Base-by-base conservation (phyloP, 1,140 invertebrate genomes). In the Lepidostoma basale region DNA sequence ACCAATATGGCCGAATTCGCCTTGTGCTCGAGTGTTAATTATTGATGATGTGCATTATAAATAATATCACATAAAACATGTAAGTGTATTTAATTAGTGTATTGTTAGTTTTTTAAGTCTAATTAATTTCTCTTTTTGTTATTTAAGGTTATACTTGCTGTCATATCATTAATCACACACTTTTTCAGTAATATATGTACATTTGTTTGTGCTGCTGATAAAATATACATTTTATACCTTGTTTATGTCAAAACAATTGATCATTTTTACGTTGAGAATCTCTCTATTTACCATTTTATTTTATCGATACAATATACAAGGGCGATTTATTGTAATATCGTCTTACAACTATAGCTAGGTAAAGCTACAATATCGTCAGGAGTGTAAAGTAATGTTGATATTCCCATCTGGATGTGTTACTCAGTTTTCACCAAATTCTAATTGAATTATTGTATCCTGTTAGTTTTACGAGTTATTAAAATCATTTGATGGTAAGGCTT, bases 1-100 rank as follows among this genome's bases (percentile, higher is more conserved):
- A 45, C 42, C 42, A 45, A 45, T 45, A 45, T 45, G 42, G 42
- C 42, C 42, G 42, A 45, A 45, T 45, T 45, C 42, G 42, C 42
- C 14, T 45, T 20, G 42, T 45, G 20, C 42, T 18, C 14, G 16
- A 45, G 42, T 45, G 42, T 45, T 45, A 45, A 45, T 45, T 45
- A 45, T 45, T 45, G 42, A 45, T 20, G 42, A 45, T 45, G 42
- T 45, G 42, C 42, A 45, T 45, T 45, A 45, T 45, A 45, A 45
- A 45, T 45, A 45, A 45, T 18, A 45, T 45, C 42, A 45, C 42
- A 45, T 45, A 20, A 45, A 45, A 9, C 42, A 45, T 45, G 42
- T 45, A 45, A 45, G 42, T 45, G 20, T 18, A 18, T 2, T 10
- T 4, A 18, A 18, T 9, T 9, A 45, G 10, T 45, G 20, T 45